Base-by-base conservation (phyloP, 1,140 invertebrate genomes). In the Scaptomyza pallida region DNA sequence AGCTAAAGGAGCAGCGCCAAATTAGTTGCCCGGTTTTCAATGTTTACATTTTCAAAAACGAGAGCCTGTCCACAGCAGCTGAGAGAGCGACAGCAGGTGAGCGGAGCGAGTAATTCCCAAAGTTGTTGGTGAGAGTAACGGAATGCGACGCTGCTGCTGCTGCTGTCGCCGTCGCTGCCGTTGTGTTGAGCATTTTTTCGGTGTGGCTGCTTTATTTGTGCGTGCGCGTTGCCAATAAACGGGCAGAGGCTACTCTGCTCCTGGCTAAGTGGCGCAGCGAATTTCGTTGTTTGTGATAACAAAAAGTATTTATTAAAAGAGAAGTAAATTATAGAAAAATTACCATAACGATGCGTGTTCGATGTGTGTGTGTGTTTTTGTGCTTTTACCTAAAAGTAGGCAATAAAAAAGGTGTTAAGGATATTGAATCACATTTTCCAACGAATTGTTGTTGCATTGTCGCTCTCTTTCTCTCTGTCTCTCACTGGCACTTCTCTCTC, bases 191-290 rank as follows among this genome's bases (percentile, higher is more conserved):
- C 55, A 63, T 71, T 37, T 37, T n/a, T 37, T 59, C 41, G 72
- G 40, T 68, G 59, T 64, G 57, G 47, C 78, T 70, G 61, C 60
- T 72, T 81, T 83, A 83, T 79, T 83, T 85, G 80, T 83, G 80
- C 80, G 80, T 83, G 80, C 80, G 80, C 80, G 80, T 83, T 83
- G 80, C 76, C 76, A 83, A 83, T 83, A 83, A 83, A 85, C 80
- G 80, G 80, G 80, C 79, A 83, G 80, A 68, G 75, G 79, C 40
- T 37, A 37, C 60, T 56, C 60, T 57, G 78, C 73, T 77, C 64
- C 56, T 72, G 54, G 72, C 69, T 54, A 67, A 68, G 55, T 67
- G 64, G 56, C 74, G 64, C 48, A 73, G 54, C 74, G 59, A 60
- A 73, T 63, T 85, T 61, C 43, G 70, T 65, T 65, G 51, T 65